Evolutionary conservation across 1,140 invertebrate species (phyloP), one percentile per base, ranked within the genome.

Genomic region (Centruroides vittatus): DNA sequence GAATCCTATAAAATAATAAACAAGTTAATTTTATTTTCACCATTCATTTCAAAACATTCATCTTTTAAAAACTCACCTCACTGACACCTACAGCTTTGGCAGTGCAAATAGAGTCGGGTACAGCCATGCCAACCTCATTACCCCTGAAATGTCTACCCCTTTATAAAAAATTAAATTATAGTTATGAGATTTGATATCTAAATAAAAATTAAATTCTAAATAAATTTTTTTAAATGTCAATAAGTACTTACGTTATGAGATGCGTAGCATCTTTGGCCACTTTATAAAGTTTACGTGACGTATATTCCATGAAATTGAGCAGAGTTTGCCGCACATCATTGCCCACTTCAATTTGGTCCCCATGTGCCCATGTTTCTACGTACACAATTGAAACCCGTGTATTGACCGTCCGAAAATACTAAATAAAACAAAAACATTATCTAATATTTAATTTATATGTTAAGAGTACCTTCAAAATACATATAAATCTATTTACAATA

Each of bases 321-420:
- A 98, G 81, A 58, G 89, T 88, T 67, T 84, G 79, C 52, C 74
- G 60, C 7, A 75, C 68, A 55, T 71, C 70, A 49, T 63, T 54
- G 41, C 64, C 67, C 46, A 84, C 83, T 69, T 93, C 89, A 70
- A 95, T 89, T 72, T 88, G 85, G 72, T 83, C 84, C 57, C 83
- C 81, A 68, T 87, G 82, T 70, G 87, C 86, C 93, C 93, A 98
- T 54, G 92, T 92, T 79, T 98, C 93, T 73, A 96, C 86, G 75
- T 97, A 97, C 51, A 94, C 88, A 62, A 98, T 84, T 6, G 91
- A 91, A 13, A 96, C 86, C 65, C 92, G 79, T n/a, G 93, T 94
- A 69, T 91, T 93, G 66, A 97, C 79, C n/a, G 87, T 88, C 61
- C 90, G 84, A 77, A 91, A 93, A 73, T 94, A 95, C 89, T 93